Conservation (phyloP, 1,140 invertebrate genomes). For the Drosophila bifasciata region DNA sequence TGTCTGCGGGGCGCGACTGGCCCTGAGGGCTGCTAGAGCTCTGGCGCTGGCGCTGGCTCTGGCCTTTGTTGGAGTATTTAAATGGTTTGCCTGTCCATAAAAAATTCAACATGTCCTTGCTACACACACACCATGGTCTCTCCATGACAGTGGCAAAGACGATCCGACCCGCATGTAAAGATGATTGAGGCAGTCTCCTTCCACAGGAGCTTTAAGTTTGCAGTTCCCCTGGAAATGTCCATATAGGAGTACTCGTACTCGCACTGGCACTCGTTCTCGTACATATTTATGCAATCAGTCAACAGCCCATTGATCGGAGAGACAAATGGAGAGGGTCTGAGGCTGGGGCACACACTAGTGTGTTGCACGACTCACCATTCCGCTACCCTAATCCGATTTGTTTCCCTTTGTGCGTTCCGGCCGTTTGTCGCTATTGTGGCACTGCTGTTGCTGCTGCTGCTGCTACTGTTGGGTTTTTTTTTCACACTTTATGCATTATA, state of each 20-base stretch:
- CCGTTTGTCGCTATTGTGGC: slow-evolving; percentile 34
- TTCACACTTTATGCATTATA: slow-evolving; percentile 72
- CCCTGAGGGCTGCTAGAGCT: background rate
- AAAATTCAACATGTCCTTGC: slow-evolving; percentile 33
- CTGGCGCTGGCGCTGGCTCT: slow-evolving; percentile 15
- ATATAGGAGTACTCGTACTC: no score
- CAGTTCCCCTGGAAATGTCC: slow-evolving; percentile 4
- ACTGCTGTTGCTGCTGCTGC: slow-evolving; percentile 24
- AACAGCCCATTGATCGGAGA: slow-evolving; percentile 31
- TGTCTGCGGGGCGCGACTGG: slow-evolving; percentile 28
- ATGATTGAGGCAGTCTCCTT: slow-evolving; percentile 14
- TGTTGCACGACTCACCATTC: slow-evolving; percentile 46
- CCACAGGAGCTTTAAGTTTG: slow-evolving; percentile 2
- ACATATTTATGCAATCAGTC: slow-evolving; percentile 50
- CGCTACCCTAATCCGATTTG: slow-evolving; percentile 72
- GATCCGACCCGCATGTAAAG: slow-evolving; percentile 24
- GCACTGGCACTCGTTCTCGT: no score
- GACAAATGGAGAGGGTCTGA: no score
- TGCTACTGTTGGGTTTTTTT: slow-evolving; percentile 30
- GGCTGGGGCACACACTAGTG: background rate
- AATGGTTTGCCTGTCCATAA: slow-evolving; percentile 48
- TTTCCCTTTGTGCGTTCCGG: slow-evolving; percentile 53
- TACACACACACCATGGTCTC: background rate
- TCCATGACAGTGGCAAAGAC: background rate
- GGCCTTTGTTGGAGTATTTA: slow-evolving; percentile 56